These are phyloP conservation scores for Opisthocomus hoazin DNA, from an alignment of 2,113 vertebrate genomes.

Conservation along the genomic window DNA sequence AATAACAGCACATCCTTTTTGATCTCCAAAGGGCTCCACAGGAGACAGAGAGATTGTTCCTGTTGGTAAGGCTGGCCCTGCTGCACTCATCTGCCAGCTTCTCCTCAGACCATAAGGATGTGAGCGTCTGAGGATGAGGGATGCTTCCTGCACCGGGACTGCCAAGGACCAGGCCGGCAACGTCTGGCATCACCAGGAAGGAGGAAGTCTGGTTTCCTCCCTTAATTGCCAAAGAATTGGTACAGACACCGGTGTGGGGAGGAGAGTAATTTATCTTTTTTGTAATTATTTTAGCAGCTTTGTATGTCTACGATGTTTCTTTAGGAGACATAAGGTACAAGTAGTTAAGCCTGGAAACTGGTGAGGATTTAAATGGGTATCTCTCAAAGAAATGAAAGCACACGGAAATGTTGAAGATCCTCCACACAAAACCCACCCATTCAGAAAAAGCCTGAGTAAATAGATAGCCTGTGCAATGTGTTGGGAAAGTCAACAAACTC, in stretches of 20 bases:
- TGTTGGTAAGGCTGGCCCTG: conserved; percentile 11
- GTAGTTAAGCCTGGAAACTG: background rate
- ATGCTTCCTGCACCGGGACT: conserved; percentile 34
- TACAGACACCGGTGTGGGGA: background rate
- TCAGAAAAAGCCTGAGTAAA: conserved; percentile 48
- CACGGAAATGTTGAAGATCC: background rate
- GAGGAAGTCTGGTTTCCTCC: conserved; percentile 73
- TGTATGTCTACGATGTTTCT: background rate
- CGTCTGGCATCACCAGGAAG: conserved; percentile 16
- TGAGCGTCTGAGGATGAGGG: conserved; percentile 15
- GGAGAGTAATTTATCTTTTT: background rate
- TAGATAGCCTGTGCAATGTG: background rate
- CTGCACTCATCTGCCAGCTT: conserved; percentile 57
- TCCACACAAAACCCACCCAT: background rate
- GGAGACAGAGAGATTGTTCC: background rate
- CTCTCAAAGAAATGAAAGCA: background rate
- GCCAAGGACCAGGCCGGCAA: background rate
- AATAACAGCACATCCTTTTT: background rate
- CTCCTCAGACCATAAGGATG: conserved; percentile 54
- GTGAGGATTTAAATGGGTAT: background rate
- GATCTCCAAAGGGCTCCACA: background rate
- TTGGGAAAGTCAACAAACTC: conserved; percentile 44
- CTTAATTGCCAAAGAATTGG: conserved; percentile 50
- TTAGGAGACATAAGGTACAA: background rate
- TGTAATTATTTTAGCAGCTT: background rate